These are phyloP conservation scores for Esox lucius DNA, from an alignment of 2,797 vertebrate genomes.

Conservation along the genomic window DNA sequence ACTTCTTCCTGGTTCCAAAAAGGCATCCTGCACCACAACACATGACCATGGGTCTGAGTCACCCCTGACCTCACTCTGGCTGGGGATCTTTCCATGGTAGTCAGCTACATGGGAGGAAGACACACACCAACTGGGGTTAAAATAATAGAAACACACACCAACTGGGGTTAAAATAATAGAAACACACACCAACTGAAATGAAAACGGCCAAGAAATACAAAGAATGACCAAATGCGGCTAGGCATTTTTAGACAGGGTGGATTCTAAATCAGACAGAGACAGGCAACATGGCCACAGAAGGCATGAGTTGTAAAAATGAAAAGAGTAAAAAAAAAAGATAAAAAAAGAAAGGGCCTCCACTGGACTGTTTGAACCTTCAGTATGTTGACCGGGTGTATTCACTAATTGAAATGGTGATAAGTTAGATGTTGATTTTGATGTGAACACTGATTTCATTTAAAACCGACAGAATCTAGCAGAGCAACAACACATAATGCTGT, in stretches of 20 bases:
- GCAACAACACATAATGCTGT: not conserved
- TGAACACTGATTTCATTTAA: not conserved
- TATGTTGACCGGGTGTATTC: not conserved
- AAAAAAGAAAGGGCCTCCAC: conserved; percentile 23
- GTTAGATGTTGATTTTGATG: not conserved
- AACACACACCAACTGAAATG: conserved; percentile 27
- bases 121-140: conserved; percentile 45
- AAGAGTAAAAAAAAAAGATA: conserved; percentile 15
- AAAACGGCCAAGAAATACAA: conserved; percentile 11
- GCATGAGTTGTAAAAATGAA: conserved; percentile 41
- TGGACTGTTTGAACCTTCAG: not conserved
- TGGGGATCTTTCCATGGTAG: conserved; percentile 59
- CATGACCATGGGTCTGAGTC: conserved; percentile 33
- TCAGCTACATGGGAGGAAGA: conserved; percentile 57
- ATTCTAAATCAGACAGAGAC: conserved; percentile 23
- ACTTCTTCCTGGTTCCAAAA: conserved; percentile 30
- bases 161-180: conserved; percentile 51
- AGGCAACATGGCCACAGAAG: conserved; percentile 53
- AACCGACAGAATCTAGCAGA: not conserved
- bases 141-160: conserved; percentile 34
- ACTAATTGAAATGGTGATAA: not conserved
- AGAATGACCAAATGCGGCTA: not conserved
- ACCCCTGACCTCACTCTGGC: conserved; percentile 53
- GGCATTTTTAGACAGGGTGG: conserved; percentile 25
- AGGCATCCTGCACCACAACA: conserved; percentile 50